Conservation (phyloP, 2,797 vertebrate genomes). For the Manis pentadactyla region DNA sequence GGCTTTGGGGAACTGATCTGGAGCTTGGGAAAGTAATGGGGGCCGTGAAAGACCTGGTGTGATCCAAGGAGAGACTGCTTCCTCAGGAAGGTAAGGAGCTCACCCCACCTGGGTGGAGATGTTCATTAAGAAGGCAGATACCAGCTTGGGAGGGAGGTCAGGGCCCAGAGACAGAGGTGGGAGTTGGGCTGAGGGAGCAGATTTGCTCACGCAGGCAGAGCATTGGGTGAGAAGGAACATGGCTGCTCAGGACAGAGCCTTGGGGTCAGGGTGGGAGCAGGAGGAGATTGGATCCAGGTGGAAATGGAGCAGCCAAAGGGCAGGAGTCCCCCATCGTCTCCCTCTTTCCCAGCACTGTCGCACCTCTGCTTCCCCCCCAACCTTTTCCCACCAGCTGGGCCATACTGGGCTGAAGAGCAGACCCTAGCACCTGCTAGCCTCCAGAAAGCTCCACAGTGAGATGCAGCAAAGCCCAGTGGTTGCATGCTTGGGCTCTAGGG, state of each 20-base stretch:
- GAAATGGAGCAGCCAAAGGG: neutral
- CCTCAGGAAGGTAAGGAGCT: neutral
- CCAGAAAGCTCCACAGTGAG: neutral
- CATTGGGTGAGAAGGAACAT: constrained; percentile 54
- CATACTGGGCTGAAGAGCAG: neutral
- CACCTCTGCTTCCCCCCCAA: neutral
- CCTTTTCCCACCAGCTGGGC: too few relatives aligned
- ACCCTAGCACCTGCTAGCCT: neutral
- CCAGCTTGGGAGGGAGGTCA: constrained; percentile 44
- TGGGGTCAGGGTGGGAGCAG: neutral
- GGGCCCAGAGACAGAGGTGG: constrained; percentile 27
- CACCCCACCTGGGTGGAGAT: neutral
- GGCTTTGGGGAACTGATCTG: neutral
- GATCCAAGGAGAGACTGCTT: neutral
- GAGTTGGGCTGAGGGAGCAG: constrained; percentile 40
- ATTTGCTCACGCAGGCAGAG: constrained; percentile 61
- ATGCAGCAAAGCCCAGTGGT: neutral
- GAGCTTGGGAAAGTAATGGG: neutral
- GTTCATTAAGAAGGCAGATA: neutral
- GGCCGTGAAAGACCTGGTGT: neutral
- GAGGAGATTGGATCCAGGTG: neutral
- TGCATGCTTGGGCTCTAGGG: neutral
- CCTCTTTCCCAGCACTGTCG: neutral
- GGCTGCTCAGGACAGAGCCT: constrained; percentile 15
- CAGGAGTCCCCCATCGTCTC: neutral